These are phyloP conservation scores for Tympanuchus pallidicinctus DNA, from an alignment of 2,113 vertebrate species.

Conservation along the genomic window DNA sequence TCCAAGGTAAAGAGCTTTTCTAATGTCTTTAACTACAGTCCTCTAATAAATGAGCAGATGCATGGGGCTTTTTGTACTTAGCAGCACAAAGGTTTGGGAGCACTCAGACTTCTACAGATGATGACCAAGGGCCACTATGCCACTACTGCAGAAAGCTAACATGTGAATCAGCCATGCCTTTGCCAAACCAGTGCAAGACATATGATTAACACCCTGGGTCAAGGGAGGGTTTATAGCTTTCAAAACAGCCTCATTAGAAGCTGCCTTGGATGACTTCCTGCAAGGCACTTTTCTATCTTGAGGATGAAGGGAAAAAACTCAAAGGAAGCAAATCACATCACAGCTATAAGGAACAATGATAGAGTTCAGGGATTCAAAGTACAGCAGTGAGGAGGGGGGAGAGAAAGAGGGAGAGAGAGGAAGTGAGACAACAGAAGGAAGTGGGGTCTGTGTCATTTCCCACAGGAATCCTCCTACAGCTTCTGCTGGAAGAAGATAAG, in stretches of 20 bases:
- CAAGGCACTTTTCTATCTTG: neutral
- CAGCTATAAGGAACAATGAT: constrained; percentile 80
- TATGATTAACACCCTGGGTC: neutral
- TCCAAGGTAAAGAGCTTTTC: neutral
- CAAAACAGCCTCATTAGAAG: neutral
- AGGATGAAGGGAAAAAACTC: neutral
- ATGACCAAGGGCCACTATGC: neutral
- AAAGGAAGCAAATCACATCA: constrained; percentile 55
- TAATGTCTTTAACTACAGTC: neutral
- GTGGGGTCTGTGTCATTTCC: constrained; percentile 80
- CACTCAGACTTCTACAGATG: neutral
- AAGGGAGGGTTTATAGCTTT: neutral
- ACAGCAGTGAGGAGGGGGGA: constrained; percentile 60
- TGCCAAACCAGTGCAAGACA: neutral
- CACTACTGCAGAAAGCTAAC: neutral
- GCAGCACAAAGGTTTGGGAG: neutral
- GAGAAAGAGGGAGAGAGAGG: constrained; percentile 78
- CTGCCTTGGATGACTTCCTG: constrained; percentile 39
- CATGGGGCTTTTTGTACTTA: no score
- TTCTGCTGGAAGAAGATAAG: constrained; percentile 88
- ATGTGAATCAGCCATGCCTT: neutral
- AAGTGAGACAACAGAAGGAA: constrained; percentile 87
- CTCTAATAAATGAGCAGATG: neutral
- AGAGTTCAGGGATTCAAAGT: constrained; percentile 70
- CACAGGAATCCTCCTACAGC: constrained; percentile 78